A percentile compares a stretch with the other conserved stretches of the same genome.
phyloP scores from a whole-genome alignment of 1,140 invertebrate genomes.

The Saxidomus purpurata region DNA sequence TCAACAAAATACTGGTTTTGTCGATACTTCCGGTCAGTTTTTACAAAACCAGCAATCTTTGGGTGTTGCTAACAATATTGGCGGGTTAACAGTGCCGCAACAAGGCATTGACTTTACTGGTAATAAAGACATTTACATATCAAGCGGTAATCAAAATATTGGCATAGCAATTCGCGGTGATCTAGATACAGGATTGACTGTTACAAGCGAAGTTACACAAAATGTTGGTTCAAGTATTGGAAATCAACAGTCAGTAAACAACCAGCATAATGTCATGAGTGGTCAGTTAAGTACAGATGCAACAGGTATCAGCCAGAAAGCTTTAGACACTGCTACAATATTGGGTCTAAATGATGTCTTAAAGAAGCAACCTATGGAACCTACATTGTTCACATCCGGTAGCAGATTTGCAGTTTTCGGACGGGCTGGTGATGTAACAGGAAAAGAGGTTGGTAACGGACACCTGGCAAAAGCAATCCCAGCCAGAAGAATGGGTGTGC shows the following conservation, averaged over 20 bases:
- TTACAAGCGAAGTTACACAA: background rate
- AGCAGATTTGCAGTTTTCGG: constrained; percentile 49
- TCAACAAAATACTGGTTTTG: background rate
- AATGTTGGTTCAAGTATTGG: background rate
- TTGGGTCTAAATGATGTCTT: too few relatives aligned
- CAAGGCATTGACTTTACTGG: background rate
- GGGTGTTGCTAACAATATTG: background rate
- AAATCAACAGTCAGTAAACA: background rate
- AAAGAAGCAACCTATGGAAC: background rate
- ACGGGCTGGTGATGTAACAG: constrained; percentile 1
- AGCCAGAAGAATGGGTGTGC: constrained; percentile 27
- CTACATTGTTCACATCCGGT: constrained; percentile 46
- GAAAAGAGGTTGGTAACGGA: background rate
- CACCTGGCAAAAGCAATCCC: background rate
- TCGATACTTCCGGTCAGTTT: too few relatives aligned
- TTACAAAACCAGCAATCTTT: too few relatives aligned
- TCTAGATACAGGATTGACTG: background rate
- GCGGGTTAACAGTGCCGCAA: background rate
- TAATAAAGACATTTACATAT: background rate
- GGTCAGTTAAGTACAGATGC: background rate
- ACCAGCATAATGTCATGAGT: background rate
- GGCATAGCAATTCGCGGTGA: background rate
- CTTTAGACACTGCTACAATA: background rate
- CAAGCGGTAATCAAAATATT: too few relatives aligned
- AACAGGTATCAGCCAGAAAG: background rate